A percentile compares a stretch with the other conserved stretches of the same genome.
phyloP scores from a whole-genome alignment of 53 echinoderm and acorn worm genomes.

The Mesocentrotus franciscanus region DNA sequence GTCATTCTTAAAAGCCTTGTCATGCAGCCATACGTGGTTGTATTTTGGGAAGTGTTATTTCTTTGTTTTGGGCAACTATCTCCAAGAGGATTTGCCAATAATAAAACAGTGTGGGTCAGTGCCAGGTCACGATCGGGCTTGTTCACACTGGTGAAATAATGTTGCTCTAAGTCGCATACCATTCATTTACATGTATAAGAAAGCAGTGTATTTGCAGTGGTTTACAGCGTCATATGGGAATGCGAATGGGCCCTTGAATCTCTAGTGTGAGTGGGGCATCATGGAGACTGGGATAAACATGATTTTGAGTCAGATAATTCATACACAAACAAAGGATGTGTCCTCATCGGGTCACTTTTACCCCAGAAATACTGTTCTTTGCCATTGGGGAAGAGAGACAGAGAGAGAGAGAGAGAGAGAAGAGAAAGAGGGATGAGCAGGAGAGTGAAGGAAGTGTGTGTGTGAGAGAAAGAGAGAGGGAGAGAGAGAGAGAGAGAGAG shows the following conservation, averaged over 20 bases:
- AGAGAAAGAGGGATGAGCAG: no score
- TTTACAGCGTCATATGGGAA: no score
- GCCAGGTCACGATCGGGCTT: background rate
- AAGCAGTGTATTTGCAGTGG: no score
- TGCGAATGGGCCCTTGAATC: background rate
- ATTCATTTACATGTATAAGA: no score
- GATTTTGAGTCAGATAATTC: conserved; percentile 36
- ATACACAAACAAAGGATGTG: background rate
- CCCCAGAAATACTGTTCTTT: background rate
- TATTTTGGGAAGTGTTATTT: conserved; percentile 38
- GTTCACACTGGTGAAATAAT: background rate
- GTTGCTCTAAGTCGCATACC: no score
- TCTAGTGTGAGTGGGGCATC: background rate
- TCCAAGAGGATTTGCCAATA: conserved; percentile 28
- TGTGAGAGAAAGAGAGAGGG: background rate
- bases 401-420: no score
- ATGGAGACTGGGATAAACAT: background rate
- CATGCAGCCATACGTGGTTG: background rate
- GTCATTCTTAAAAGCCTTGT: background rate
- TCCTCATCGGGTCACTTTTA: background rate
- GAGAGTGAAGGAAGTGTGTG: no score
- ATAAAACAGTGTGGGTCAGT: conserved; percentile 26
- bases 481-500: background rate
- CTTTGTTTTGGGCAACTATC: conserved; percentile 53
- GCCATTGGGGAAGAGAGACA: no score